Evolutionary conservation across 2,113 vertebrate genomes (phyloP).

Genomic region (Electrona antarctica): DNA sequence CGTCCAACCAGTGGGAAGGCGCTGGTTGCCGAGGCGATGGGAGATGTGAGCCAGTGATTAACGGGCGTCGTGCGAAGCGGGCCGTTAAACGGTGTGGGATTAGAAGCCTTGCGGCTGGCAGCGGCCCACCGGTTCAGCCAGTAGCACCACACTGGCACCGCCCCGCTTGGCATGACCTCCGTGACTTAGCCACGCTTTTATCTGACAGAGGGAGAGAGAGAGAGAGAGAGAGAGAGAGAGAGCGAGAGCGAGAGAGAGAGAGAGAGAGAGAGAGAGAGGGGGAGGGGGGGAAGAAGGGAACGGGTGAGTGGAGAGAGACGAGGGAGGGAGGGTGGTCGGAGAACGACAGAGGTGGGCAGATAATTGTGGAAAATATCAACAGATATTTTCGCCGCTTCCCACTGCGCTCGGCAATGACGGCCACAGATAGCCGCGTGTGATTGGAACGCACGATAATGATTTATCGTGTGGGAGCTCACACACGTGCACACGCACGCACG

Average conservation of each 20-base stretch:
- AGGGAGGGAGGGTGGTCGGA: slow-evolving; percentile 15
- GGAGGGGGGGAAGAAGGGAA: slow-evolving; percentile 21
- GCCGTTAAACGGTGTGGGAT: slow-evolving; percentile 80
- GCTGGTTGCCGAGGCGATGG: slow-evolving; percentile 70
- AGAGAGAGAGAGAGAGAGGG: not conserved
- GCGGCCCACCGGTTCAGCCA: slow-evolving; percentile 62
- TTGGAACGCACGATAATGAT: slow-evolving; percentile 77
- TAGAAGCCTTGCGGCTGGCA: slow-evolving; percentile 65
- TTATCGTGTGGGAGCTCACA: slow-evolving; percentile 60
- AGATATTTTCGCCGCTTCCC: slow-evolving; percentile 70
- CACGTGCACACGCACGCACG: not conserved
- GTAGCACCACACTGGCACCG: slow-evolving; percentile 48
- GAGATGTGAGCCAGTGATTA: slow-evolving; percentile 79
- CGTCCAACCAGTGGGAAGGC: slow-evolving; percentile 53
- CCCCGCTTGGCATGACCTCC: slow-evolving; percentile 70
- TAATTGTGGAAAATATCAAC: slow-evolving; percentile 77
- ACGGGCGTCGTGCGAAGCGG: slow-evolving; percentile 67
- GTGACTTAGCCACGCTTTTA: slow-evolving; percentile 76
- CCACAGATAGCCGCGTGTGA: slow-evolving; percentile 54
- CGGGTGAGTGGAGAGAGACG: not conserved
- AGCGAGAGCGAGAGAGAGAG: slow-evolving; percentile 3
- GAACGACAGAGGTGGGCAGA: slow-evolving; percentile 38
- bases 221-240: not conserved
- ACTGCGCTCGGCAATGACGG: slow-evolving; percentile 47
- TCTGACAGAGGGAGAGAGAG: slow-evolving; percentile 67